These are phyloP conservation scores for Machimus atricapillus DNA, from an alignment of 2,888 invertebrate species.

Conservation along the genomic window DNA sequence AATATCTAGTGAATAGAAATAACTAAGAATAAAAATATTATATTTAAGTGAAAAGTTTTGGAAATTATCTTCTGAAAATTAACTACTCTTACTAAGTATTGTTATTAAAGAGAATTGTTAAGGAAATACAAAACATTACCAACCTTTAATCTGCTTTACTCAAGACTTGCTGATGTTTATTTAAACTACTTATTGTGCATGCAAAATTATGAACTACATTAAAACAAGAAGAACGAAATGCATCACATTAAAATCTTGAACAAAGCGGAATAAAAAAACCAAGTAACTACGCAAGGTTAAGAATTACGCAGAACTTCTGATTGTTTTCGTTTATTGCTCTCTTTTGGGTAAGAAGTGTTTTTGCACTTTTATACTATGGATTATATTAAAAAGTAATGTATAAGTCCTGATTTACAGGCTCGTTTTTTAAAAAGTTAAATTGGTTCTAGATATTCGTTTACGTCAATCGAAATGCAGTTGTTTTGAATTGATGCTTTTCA, in stretches of 20 bases:
- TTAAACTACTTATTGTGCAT: neutral
- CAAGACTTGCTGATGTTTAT: neutral
- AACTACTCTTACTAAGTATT: neutral
- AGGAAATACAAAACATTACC: neutral
- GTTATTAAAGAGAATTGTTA: neutral
- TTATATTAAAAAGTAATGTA: neutral
- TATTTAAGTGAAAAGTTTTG: too few species aligned
- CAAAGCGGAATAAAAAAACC: neutral
- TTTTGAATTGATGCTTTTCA: neutral
- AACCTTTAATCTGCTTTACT: neutral
- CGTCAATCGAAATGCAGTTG: neutral
- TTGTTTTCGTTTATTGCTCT: neutral
- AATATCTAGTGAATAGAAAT: too few species aligned
- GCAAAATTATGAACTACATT: neutral
- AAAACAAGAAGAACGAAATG: neutral
- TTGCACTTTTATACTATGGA: neutral
- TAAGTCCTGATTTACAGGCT: neutral
- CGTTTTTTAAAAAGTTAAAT: neutral
- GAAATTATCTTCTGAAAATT: neutral
- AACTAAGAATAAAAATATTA: too few species aligned
- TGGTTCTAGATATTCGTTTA: neutral
- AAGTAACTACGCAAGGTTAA: neutral
- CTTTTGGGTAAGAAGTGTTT: neutral
- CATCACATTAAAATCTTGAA: neutral
- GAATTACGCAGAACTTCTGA: neutral